phyloP scores from a whole-genome alignment of 2,113 vertebrate genomes.

The Cryptomyrus ogoouensis region DNA sequence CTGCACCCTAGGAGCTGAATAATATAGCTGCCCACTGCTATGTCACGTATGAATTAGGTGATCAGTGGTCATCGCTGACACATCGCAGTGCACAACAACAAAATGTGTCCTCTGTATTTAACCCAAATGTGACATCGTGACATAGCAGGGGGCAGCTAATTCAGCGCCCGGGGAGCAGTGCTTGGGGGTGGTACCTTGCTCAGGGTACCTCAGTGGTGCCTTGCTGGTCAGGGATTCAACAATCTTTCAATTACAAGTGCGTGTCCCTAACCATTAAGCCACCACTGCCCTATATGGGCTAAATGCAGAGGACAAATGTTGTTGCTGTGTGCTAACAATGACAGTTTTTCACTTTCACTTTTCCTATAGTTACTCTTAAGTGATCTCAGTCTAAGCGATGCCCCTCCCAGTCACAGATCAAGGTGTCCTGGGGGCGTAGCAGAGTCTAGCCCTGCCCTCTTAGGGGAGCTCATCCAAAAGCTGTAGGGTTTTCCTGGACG shows the following conservation, averaged over 20 bases:
- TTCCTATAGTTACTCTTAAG: neutral
- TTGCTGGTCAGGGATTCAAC: too few relatives aligned
- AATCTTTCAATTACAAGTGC: too few relatives aligned
- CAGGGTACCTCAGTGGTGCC: too few relatives aligned
- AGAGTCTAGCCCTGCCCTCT: neutral
- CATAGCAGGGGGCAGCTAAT: too few relatives aligned
- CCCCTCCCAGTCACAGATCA: neutral
- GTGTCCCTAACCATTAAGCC: too few relatives aligned
- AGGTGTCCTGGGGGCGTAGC: neutral
- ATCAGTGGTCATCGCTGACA: too few relatives aligned
- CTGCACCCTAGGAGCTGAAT: neutral
- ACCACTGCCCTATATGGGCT: neutral
- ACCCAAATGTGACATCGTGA: too few relatives aligned
- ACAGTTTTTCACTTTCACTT: neutral
- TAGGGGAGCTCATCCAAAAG: neutral
- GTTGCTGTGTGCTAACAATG: neutral
- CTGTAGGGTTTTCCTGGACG: neutral
- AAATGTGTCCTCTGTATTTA: too few relatives aligned
- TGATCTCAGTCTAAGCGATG: neutral
- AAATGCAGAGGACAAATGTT: neutral
- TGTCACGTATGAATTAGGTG: neutral
- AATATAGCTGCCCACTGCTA: neutral
- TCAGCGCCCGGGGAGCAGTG: too few relatives aligned
- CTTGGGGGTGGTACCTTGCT: too few relatives aligned
- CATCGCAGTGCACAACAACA: too few relatives aligned